Evolutionary conservation across 2,888 invertebrate genomes (phyloP).

Genomic region (Argynnis bischoffii): DNA sequence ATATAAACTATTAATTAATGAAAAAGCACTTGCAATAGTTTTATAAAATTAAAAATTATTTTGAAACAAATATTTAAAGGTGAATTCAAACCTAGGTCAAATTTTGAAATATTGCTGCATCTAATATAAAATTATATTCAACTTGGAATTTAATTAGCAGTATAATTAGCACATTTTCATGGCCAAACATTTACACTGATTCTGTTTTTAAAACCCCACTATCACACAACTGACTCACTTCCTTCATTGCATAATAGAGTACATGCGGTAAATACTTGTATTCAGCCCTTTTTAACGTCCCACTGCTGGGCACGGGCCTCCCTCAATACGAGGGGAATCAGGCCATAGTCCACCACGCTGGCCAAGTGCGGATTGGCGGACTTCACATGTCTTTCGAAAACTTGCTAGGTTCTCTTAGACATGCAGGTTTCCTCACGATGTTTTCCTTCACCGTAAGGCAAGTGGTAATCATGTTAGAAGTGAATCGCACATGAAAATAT

Average conservation of each 20-base stretch:
- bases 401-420: too few species aligned
- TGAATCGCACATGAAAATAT: too few species aligned
- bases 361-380: too few species aligned
- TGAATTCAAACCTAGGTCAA: slow-evolving; percentile 13
- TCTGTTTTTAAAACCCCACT: slow-evolving; percentile 47
- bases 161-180: slow-evolving; percentile 67
- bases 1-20: not conserved
- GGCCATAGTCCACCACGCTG: too few species aligned
- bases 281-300: too few species aligned
- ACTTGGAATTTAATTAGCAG: slow-evolving; percentile 53
- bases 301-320: too few species aligned
- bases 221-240: slow-evolving; percentile 39
- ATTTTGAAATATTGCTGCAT: slow-evolving; percentile 11
- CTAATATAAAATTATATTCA: slow-evolving; percentile 22
- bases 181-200: slow-evolving; percentile 48
- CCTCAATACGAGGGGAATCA: too few species aligned
- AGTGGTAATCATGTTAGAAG: too few species aligned
- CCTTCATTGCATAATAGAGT: slow-evolving; percentile 31
- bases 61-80: slow-evolving; percentile 7
- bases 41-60: not conserved
- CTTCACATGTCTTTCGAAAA: too few species aligned
- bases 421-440: too few species aligned
- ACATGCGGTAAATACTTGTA: slow-evolving; percentile 9
- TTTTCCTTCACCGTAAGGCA: too few species aligned
- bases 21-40: slow-evolving; percentile 7